These are phyloP conservation scores for Oxyura jamaicensis DNA, from an alignment of 2,113 vertebrate species.

Conservation along the genomic window DNA sequence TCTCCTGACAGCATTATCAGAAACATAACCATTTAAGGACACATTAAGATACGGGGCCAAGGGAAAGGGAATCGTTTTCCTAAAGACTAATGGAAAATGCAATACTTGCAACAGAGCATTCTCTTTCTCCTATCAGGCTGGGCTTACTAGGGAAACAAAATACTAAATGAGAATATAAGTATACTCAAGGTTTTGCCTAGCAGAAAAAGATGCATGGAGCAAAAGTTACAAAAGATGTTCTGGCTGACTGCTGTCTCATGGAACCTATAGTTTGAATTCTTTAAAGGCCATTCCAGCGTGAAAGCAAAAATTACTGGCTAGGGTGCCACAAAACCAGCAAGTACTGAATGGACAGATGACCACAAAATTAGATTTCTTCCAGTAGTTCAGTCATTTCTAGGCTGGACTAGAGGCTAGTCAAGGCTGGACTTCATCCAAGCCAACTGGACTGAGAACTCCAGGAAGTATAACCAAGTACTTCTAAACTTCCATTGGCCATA, in stretches of 20 bases:
- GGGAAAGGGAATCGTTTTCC: neutral
- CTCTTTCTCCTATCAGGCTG: neutral
- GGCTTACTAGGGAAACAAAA: neutral
- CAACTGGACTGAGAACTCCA: neutral
- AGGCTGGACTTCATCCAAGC: neutral
- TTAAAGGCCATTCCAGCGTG: neutral
- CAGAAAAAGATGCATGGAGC: neutral
- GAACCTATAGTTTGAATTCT: neutral
- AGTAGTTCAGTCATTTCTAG: neutral
- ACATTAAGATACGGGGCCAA: neutral
- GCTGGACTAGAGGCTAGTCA: no score
- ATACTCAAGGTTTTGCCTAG: neutral
- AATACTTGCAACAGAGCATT: neutral
- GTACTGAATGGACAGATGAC: neutral
- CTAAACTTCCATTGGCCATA: neutral
- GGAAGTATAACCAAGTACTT: neutral
- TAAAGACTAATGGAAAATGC: neutral
- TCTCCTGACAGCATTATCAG: neutral
- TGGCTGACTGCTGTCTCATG: neutral
- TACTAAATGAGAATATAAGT: neutral
- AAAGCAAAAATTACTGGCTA: neutral
- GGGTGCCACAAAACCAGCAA: neutral
- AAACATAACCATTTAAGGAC: slow-evolving; percentile 20
- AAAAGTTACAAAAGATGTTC: neutral
- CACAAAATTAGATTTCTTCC: neutral